phyloP scores from a whole-genome alignment of 2,797 vertebrate species.

The Xyrichtys novacula region DNA sequence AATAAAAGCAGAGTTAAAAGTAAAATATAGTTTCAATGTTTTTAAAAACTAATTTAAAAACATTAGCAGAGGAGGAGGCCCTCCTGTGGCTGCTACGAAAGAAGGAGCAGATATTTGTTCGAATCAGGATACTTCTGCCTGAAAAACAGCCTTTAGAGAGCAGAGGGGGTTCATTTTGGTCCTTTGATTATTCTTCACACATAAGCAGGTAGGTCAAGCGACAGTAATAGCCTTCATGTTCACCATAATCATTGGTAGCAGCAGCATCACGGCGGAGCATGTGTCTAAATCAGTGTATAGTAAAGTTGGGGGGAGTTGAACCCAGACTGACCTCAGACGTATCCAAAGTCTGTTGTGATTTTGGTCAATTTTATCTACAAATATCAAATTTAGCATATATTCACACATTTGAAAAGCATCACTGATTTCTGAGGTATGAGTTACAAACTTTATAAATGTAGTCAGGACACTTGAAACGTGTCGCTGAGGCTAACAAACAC shows the following conservation, averaged over 20 bases:
- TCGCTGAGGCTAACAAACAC: slow-evolving; percentile 1
- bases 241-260: slow-evolving; percentile 57
- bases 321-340: slow-evolving; percentile 33
- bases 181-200: slow-evolving; percentile 68
- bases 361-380: not conserved
- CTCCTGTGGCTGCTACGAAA: not conserved
- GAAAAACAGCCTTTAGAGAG: slow-evolving; percentile 45
- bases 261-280: slow-evolving; percentile 50
- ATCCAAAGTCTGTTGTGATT: not conserved
- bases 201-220: slow-evolving; percentile 70
- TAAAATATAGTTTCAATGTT: too few species aligned
- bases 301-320: slow-evolving; percentile 35
- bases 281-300: slow-evolving; percentile 43
- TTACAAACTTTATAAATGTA: not conserved
- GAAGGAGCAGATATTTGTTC: slow-evolving; percentile 37
- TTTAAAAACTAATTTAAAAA: too few species aligned
- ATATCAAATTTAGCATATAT: not conserved
- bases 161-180: slow-evolving; percentile 44
- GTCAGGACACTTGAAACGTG: not conserved
- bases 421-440: not conserved
- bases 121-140: slow-evolving; percentile 41
- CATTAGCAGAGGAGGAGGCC: slow-evolving; percentile 25
- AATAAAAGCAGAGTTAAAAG: too few species aligned
- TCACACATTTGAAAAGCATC: not conserved
- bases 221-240: slow-evolving; percentile 77